Evolutionary conservation across 2,797 vertebrate genomes (phyloP).

Genomic region (Eutrigla gurnardus): DNA sequence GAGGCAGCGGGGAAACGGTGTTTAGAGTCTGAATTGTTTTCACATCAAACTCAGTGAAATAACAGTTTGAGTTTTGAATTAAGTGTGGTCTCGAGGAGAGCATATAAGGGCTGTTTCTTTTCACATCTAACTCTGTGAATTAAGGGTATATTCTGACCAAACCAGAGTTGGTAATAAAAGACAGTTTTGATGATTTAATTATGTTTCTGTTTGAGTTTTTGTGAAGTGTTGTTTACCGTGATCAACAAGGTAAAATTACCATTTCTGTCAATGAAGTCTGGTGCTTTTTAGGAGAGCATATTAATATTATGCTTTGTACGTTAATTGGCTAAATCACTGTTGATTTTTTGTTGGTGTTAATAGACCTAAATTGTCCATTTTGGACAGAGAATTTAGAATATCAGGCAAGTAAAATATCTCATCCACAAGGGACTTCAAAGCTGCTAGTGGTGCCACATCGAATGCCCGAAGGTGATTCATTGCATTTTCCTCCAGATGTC

Average conservation of each 20-base stretch:
- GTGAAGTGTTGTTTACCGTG: neutral
- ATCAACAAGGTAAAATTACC: neutral
- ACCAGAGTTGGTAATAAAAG: neutral
- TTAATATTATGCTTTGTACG: neutral
- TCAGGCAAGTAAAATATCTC: neutral
- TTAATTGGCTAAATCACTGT: neutral
- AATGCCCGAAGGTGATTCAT: slow-evolving; percentile 25
- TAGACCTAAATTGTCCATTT: neutral
- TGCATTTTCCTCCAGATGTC: slow-evolving; percentile 60
- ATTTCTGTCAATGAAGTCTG: neutral
- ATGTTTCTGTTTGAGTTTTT: neutral
- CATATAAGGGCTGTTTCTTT: neutral
- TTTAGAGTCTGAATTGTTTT: neutral
- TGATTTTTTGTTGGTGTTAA: neutral
- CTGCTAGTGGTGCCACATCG: slow-evolving; percentile 16
- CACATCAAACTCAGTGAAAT: neutral
- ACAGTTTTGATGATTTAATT: too few relatives aligned
- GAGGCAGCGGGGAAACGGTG: neutral
- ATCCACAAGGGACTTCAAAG: neutral
- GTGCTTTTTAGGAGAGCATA: neutral
- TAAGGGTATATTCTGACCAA: neutral
- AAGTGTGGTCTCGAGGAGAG: neutral
- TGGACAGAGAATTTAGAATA: neutral
- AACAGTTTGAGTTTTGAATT: neutral
- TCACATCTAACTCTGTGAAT: too few relatives aligned